Evolutionary conservation across 2,888 invertebrate genomes (phyloP).

Genomic region (Tinea pellionella): DNA sequence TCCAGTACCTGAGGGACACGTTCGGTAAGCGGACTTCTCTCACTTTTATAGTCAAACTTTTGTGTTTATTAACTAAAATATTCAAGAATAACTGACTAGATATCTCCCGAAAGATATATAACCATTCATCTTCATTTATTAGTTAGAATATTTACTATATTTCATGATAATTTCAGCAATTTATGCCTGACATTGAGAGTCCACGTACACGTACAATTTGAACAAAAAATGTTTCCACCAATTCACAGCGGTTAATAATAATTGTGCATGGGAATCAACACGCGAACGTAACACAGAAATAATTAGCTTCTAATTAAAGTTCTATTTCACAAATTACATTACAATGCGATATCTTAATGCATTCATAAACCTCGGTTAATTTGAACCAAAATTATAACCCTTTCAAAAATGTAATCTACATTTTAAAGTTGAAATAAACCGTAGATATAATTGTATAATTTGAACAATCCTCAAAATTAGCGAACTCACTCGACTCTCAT

Average conservation of each 20-base stretch:
- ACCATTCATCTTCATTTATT: neutral
- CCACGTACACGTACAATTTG: no score
- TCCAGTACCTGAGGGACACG: neutral
- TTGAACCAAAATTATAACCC: neutral
- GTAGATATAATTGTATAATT: conserved; percentile 15
- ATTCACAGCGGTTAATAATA: no score
- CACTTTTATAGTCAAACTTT: conserved; percentile 3
- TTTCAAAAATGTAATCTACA: neutral
- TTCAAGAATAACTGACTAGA: neutral
- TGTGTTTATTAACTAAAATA: neutral
- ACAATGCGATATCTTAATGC: neutral
- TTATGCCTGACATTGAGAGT: no score
- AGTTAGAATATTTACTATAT: neutral
- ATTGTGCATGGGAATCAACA: no score
- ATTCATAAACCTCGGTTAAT: neutral
- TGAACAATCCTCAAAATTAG: conserved; percentile 26
- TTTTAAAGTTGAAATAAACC: neutral
- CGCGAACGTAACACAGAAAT: no score
- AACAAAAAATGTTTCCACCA: no score
- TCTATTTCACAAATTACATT: neutral
- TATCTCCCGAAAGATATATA: neutral
- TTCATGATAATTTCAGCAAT: neutral
- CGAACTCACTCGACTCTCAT: conserved; percentile 4
- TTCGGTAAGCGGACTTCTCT: neutral
- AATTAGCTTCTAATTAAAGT: no score